These are phyloP conservation scores for Tiliqua scincoides DNA, from an alignment of 2,113 vertebrate species.

Conservation along the genomic window DNA sequence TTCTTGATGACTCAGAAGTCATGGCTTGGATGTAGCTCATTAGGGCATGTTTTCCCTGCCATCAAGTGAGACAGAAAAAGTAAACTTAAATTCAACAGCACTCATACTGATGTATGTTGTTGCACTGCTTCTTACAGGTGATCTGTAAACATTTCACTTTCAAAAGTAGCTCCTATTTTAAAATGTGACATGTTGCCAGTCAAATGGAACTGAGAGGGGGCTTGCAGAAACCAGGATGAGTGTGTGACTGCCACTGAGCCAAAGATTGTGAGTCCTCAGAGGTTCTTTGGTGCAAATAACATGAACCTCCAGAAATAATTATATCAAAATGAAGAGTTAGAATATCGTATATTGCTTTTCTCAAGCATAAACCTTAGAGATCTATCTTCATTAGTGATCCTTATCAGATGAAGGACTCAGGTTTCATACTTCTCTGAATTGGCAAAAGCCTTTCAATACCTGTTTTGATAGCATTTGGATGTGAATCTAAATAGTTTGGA, in stretches of 20 bases:
- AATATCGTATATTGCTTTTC: neutral
- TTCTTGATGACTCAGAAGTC: neutral
- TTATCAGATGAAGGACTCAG: no score
- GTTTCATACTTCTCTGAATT: neutral
- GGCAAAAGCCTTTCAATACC: constrained; percentile 67
- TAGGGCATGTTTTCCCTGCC: neutral
- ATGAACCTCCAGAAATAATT: neutral
- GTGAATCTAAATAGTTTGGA: constrained; percentile 87
- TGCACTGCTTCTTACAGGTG: neutral
- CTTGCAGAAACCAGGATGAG: neutral
- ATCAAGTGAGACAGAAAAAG: neutral
- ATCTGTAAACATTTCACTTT: neutral
- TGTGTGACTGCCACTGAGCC: neutral
- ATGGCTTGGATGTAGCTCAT: neutral
- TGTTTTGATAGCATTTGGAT: constrained; percentile 86
- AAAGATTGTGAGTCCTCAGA: neutral
- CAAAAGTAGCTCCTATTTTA: neutral
- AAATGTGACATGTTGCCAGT: neutral
- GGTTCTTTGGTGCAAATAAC: neutral
- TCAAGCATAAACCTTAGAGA: fast-evolving
- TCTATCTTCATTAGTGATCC: no score
- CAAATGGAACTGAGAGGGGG: neutral
- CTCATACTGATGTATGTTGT: neutral
- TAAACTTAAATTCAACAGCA: neutral
- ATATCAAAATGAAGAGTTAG: neutral